Conservation (phyloP, 1,140 invertebrate genomes). For the Octopus sinensis region DNA sequence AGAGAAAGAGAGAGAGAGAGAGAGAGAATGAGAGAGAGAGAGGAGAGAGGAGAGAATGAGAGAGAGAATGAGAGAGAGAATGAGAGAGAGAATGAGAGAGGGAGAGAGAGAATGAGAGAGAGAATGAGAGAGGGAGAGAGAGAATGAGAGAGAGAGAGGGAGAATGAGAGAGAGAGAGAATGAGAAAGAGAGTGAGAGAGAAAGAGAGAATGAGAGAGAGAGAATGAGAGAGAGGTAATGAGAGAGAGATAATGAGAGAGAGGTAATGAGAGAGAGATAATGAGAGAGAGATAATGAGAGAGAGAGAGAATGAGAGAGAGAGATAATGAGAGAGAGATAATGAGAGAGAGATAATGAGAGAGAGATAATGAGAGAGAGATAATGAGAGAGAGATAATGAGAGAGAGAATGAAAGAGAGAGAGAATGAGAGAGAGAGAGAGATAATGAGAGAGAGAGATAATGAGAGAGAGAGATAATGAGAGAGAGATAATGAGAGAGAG, state of each 20-base stretch:
- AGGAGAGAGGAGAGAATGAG: neutral
- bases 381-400: neutral
- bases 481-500: neutral
- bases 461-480: constrained; percentile 10
- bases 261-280: constrained; percentile 14
- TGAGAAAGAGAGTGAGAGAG: neutral
- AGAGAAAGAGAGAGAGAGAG: too few relatives aligned
- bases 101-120: neutral
- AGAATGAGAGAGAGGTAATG: neutral
- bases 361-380: too few relatives aligned
- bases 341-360: neutral
- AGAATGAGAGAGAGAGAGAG: constrained; percentile 3
- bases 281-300: neutral
- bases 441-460: constrained; percentile 1
- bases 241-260: constrained; percentile 10
- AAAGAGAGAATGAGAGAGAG: neutral
- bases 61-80: neutral
- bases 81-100: neutral
- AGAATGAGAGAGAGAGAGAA: neutral
- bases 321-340: constrained; percentile 12
- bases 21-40: neutral
- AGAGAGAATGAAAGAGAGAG: neutral
- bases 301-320: neutral
- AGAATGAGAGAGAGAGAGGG: constrained; percentile 12
- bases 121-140: neutral